Evolutionary conservation across 2,888 invertebrate genomes (phyloP).

Genomic region (Allygus modestus): DNA sequence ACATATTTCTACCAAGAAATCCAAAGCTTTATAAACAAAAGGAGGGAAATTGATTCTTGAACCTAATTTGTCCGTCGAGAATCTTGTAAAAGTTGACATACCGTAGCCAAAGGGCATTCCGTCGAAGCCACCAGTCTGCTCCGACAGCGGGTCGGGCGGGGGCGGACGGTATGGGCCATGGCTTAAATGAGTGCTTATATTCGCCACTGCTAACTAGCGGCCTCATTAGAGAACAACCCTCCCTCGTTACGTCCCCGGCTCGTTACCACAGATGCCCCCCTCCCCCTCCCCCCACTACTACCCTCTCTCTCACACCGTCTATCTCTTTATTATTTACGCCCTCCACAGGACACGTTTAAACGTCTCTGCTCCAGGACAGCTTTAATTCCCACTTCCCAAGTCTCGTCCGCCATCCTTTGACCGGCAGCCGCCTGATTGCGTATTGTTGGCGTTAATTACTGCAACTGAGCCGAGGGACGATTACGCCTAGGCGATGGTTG

Average conservation of each 20-base stretch:
- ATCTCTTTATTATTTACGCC: conserved; percentile 51
- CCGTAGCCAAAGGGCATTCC: not conserved
- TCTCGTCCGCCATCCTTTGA: conserved; percentile 41
- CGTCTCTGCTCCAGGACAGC: conserved; percentile 23
- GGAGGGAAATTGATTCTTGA: no score
- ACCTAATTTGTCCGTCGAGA: no score
- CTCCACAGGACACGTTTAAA: conserved; percentile 52
- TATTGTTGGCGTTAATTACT: conserved; percentile 41
- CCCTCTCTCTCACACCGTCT: conserved; percentile 29
- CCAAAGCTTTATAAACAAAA: no score
- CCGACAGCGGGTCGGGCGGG: not conserved
- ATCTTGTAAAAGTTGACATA: no score
- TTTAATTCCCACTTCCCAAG: conserved; percentile 47
- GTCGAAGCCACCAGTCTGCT: not conserved
- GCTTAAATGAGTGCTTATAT: conserved; percentile 58
- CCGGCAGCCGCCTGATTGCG: conserved; percentile 36
- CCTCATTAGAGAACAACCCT: conserved; percentile 45
- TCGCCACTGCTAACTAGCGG: conserved; percentile 55
- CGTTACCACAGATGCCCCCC: conserved; percentile 48
- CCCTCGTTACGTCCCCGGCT: conserved; percentile 33
- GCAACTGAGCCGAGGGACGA: not conserved
- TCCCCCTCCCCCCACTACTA: not conserved
- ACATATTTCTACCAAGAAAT: no score
- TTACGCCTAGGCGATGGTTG: no score
- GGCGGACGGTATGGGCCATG: conserved; percentile 23